A percentile compares a stretch with the other conserved stretches of the same genome.
Conservation (phyloP, 1,140 invertebrate species). For the Atta texana region DNA sequence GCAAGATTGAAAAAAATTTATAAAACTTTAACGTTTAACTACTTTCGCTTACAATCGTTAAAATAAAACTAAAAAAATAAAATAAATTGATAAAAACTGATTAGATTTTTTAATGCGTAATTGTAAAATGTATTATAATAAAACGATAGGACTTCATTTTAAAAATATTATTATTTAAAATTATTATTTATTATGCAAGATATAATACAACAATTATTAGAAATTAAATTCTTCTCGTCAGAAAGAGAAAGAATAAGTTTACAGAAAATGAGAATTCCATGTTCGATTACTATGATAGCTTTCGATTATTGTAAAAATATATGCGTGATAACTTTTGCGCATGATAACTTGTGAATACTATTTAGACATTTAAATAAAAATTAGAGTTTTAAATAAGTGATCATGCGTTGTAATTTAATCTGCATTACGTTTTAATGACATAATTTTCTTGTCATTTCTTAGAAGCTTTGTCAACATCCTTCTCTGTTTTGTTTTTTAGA, state of each 20-base stretch:
- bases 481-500: slow-evolving; percentile 28
- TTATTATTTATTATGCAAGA: neutral
- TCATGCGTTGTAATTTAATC: slow-evolving; percentile 19
- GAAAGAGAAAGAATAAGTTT: neutral
- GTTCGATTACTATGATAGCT: neutral
- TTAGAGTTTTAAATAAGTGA: neutral
- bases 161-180: neutral
- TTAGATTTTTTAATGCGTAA: neutral
- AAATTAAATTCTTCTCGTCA: neutral
- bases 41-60: neutral
- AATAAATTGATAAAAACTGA: neutral
- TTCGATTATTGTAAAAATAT: neutral
- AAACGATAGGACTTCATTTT: neutral
- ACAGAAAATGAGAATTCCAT: neutral
- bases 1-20: neutral
- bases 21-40: neutral
- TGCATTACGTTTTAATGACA: slow-evolving; percentile 35
- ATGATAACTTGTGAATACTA: neutral
- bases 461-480: slow-evolving; percentile 8
- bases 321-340: too few species aligned
- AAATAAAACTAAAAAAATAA: too few species aligned
- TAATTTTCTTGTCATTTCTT: slow-evolving; percentile 47
- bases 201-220: neutral
- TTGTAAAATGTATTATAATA: neutral
- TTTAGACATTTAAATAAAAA: neutral